These are phyloP conservation scores for Auanema sp. DNA, from an alignment of 2,888 invertebrate species.

Conservation along the genomic window DNA sequence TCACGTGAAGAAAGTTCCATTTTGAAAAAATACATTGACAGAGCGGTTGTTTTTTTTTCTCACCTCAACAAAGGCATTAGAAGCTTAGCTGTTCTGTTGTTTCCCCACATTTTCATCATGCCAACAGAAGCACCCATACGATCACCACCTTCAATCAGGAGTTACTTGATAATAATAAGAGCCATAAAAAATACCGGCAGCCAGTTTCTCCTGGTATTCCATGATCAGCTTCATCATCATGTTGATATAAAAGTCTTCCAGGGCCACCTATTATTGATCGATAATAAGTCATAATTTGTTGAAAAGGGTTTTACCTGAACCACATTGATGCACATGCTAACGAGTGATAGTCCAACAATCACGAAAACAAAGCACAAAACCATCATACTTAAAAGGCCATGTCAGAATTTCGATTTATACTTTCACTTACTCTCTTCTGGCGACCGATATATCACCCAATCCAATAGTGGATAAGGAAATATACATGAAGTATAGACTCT, in stretches of 20 bases:
- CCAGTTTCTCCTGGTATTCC: constrained; percentile 62
- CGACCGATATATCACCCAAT: constrained; percentile 58
- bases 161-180: background rate
- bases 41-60: background rate
- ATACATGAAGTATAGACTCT: constrained; percentile 68
- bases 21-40: background rate
- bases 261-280: constrained; percentile 51
- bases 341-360: constrained; percentile 67
- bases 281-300: too few relatives aligned
- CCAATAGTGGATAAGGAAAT: constrained; percentile 66
- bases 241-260: constrained; percentile 62
- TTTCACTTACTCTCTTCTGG: constrained; percentile 52
- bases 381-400: constrained; percentile 53
- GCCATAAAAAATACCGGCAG: constrained; percentile 37
- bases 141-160: constrained; percentile 24
- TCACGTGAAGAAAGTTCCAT: constrained; percentile 8
- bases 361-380: constrained; percentile 64
- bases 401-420: background rate
- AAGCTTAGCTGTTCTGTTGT: constrained; percentile 59
- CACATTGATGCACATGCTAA: constrained; percentile 68
- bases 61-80: constrained; percentile 59
- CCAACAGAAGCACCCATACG: constrained; percentile 61
- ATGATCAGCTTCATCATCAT: constrained; percentile 61
- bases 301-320: constrained; percentile 50
- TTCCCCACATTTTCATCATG: constrained; percentile 63